Evolutionary conservation across 2,113 vertebrate species (phyloP), one percentile per base, ranked within the genome.

Genomic region (Marcusenius ussheri): DNA sequence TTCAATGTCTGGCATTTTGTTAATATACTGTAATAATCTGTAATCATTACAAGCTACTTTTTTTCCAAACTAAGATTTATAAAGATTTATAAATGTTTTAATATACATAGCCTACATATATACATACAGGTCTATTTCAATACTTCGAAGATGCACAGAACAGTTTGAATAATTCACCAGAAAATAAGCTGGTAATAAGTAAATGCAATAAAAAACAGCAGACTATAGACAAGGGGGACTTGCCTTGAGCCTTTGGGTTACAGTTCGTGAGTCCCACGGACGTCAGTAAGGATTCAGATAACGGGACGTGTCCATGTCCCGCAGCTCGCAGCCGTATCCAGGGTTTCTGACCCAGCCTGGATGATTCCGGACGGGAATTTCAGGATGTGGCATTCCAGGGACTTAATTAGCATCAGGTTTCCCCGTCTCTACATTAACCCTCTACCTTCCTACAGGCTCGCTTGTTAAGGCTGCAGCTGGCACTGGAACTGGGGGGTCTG

Each of bases 391-490:
- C 94, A 95, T 96, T 96, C 95, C 95, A 93, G 42, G 93, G 94
- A 93, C 94, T 94, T 95, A 93, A 95, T 96, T 95, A 96, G 95
- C 95, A 95, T 96, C 96, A 95, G 95, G 95, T 96, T 96, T 96
- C 95, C 94, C 91, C 83, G 92, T 89, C 93, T 88, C 39, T 27
- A 39, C 94, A 93, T 96, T 96, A 96, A 96, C 95, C 95, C 95
- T 93, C 95, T 92, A 90, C 89, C 91, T 42, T 84, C 94, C 91
- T 53, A 13, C 46, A 42, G 74, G 35, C 74, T 80, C 35, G 74
- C 17, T 42, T 80, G 74, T 80, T 19, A 35, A 80, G 74, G 35
- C 49, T 62, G 31, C 85, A 27, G 21, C 9, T 74, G 90, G 50
- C 51, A 31, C 24, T 13, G 31, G 58, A 66, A 2, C 83, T 91